These are phyloP conservation scores for Paguma larvata DNA, from an alignment of 2,797 vertebrate species.

Conservation along the genomic window DNA sequence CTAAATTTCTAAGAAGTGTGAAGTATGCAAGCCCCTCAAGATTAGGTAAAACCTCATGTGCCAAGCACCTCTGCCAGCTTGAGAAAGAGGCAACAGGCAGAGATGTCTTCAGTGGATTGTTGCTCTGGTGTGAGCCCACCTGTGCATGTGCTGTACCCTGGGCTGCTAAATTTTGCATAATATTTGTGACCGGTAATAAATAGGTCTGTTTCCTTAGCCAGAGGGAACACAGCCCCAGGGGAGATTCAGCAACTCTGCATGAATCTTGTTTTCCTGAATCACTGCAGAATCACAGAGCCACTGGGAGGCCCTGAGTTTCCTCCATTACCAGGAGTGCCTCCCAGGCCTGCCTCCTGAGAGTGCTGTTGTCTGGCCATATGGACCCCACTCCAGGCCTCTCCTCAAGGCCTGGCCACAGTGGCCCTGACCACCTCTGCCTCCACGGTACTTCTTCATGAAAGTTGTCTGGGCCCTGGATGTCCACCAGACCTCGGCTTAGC, in stretches of 20 bases:
- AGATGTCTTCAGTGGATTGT: neutral
- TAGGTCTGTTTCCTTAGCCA: neutral
- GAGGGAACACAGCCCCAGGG: neutral
- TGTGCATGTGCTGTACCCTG: neutral
- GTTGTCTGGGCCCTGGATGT: neutral
- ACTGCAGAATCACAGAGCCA: neutral
- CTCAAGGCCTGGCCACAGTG: neutral
- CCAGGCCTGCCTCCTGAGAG: neutral
- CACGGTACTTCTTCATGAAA: neutral
- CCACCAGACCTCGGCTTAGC: rapidly evolving
- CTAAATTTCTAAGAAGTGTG: neutral
- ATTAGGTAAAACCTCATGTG: neutral
- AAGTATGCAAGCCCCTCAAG: neutral
- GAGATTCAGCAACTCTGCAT: neutral
- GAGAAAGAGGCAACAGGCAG: neutral
- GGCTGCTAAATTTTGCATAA: neutral
- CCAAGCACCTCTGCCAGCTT: neutral
- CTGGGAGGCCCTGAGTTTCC: neutral
- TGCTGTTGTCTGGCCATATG: neutral
- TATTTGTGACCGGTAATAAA: neutral
- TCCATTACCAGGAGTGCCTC: neutral
- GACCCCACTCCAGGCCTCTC: neutral
- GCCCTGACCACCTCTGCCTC: no score
- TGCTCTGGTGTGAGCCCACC: neutral
- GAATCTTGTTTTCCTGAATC: neutral